Percentiles rank a stretch among this genome's conserved stretches.
Evolutionary conservation across 1,140 invertebrate genomes (phyloP).

Genomic region (Piezodorus guildinii): DNA sequence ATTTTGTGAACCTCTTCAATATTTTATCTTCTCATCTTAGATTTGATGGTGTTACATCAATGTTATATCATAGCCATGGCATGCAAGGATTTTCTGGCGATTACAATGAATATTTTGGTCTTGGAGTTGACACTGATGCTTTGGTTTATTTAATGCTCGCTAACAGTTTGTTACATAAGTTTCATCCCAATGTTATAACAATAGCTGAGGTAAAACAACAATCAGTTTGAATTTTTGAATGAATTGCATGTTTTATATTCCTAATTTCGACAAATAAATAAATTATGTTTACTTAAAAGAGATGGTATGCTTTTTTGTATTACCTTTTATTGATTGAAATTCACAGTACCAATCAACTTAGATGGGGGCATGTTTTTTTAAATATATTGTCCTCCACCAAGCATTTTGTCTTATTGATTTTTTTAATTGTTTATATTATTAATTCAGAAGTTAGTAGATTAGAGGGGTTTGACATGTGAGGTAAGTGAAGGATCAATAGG

Average conservation of each 20-base stretch:
- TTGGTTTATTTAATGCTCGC: constrained; percentile 89
- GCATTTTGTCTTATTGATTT: too few species aligned
- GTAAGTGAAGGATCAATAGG: too few species aligned
- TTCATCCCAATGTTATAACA: constrained; percentile 75
- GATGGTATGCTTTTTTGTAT: too few species aligned
- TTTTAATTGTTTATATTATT: too few species aligned
- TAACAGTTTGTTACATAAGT: constrained; percentile 82
- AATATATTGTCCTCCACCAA: too few species aligned
- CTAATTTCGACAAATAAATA: neutral
- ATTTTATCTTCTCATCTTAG: constrained; percentile 33
- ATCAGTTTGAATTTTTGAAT: neutral
- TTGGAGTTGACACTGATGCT: constrained; percentile 94
- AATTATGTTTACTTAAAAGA: too few species aligned
- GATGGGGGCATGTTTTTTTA: too few species aligned
- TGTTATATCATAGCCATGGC: constrained; percentile 95
- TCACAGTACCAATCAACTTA: too few species aligned
- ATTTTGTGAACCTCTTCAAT: neutral
- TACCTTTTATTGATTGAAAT: too few species aligned
- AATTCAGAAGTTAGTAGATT: too few species aligned
- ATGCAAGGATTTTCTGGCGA: constrained; percentile 85
- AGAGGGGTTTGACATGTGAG: too few species aligned
- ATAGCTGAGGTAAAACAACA: constrained; percentile 71
- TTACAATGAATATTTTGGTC: constrained; percentile 95
- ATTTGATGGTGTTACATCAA: constrained; percentile 98
- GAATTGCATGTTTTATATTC: neutral